phyloP scores from a whole-genome alignment of 2,888 invertebrate species.

The Leptinotarsa juncta region DNA sequence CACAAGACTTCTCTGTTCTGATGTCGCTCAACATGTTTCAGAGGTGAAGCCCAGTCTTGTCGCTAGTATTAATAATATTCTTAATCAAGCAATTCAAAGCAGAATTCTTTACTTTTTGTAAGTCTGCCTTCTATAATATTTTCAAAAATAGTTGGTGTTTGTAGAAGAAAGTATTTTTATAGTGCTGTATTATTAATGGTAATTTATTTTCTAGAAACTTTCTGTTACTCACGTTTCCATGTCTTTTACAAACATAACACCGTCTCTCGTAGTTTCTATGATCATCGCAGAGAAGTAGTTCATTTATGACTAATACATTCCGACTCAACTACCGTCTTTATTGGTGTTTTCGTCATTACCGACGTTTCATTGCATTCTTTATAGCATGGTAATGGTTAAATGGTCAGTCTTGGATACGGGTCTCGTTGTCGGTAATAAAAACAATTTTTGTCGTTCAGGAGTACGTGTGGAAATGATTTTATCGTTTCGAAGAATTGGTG shows the following conservation, averaged over 20 bases:
- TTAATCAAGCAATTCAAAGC: too few species aligned
- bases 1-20: too few species aligned
- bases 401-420: constrained; percentile 23
- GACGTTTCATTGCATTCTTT: constrained; percentile 22
- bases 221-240: background rate
- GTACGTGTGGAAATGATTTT: constrained; percentile 16
- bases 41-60: too few species aligned
- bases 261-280: too few species aligned
- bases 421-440: constrained; percentile 8
- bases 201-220: too few species aligned
- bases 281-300: background rate
- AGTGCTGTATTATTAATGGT: too few species aligned
- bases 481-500: background rate
- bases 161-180: background rate
- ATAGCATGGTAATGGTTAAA: constrained; percentile 22
- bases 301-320: background rate
- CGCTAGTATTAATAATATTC: too few species aligned
- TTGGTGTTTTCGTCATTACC: constrained; percentile 19
- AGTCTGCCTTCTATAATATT: too few species aligned
- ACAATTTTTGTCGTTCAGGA: constrained; percentile 1
- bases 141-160: background rate
- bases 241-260: background rate
- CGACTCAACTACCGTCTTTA: constrained; percentile 8
- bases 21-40: too few species aligned
- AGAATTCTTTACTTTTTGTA: too few species aligned